Conservation (phyloP, 2,113 vertebrate species). For the Anser cygnoides region DNA sequence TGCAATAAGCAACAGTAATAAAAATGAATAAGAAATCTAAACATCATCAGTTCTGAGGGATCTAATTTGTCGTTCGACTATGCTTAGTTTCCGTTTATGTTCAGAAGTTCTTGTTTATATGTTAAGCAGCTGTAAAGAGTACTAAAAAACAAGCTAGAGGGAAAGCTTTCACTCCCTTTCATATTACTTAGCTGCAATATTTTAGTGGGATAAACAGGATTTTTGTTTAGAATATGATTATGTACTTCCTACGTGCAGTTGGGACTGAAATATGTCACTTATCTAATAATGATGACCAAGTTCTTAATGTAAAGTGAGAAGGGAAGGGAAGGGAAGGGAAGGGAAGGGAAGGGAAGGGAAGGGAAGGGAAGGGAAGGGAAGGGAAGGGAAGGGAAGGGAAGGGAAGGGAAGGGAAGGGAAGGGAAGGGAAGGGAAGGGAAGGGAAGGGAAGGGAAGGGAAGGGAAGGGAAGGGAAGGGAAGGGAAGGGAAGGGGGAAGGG, state of each 20-base stretch:
- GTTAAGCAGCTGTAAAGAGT: slow-evolving; percentile 25
- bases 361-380: too few species aligned
- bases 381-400: too few species aligned
- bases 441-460: too few species aligned
- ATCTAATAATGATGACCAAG: neutral
- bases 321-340: neutral
- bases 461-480: neutral
- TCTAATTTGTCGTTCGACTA: slow-evolving; percentile 32
- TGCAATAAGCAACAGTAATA: neutral
- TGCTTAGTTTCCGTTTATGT: slow-evolving; percentile 37
- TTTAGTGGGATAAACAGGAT: neutral
- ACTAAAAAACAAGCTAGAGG: neutral
- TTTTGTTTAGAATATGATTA: neutral
- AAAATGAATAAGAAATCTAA: slow-evolving; percentile 46
- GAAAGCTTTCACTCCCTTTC: neutral
- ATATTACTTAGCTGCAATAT: neutral
- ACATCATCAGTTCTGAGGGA: neutral
- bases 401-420: neutral
- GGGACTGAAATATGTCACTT: neutral
- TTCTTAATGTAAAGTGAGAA: neutral
- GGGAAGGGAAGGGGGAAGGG: neutral
- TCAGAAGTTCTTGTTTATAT: slow-evolving; percentile 59
- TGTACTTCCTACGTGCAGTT: neutral
- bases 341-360: neutral
- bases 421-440: too few species aligned